Percentiles rank a stretch among this genome's conserved stretches.
Conservation (phyloP, 2,113 vertebrate species). For the Toxotes jaculatrix region DNA sequence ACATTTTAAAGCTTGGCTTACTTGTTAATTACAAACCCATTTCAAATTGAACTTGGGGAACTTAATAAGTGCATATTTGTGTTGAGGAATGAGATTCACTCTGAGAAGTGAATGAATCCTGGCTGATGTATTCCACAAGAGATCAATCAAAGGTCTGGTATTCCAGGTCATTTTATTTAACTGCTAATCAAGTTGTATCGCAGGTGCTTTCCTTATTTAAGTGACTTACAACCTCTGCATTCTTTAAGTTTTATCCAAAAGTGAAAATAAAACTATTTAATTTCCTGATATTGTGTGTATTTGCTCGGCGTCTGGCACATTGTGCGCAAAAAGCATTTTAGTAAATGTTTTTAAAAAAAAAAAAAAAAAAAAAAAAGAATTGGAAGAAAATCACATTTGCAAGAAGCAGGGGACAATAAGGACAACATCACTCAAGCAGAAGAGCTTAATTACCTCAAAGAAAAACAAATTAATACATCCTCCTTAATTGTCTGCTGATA, state of each 20-base stretch:
- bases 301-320: constrained; percentile 32
- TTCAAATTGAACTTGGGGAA: constrained; percentile 86
- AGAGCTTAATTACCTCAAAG: constrained; percentile 79
- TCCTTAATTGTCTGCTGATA: constrained; percentile 72
- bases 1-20: constrained; percentile 88
- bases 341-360: constrained; percentile 28
- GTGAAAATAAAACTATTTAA: constrained; percentile 58
- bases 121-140: constrained; percentile 70
- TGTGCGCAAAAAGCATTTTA: constrained; percentile 58
- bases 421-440: constrained; percentile 70
- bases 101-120: constrained; percentile 56
- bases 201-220: constrained; percentile 73
- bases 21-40: constrained; percentile 87
- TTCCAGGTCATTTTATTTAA: constrained; percentile 81
- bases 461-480: constrained; percentile 72
- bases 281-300: constrained; percentile 40
- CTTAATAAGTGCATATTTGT: constrained; percentile 83
- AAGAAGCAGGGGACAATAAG: constrained; percentile 67
- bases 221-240: constrained; percentile 55
- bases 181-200: constrained; percentile 75
- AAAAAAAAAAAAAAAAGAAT: constrained; percentile 38
- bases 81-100: constrained; percentile 75
- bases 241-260: constrained; percentile 56
- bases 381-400: constrained; percentile 65
- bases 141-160: constrained; percentile 76